Percentiles rank a stretch among this genome's conserved stretches.
Evolutionary conservation across 1,140 invertebrate genomes (phyloP).

Genomic region (Drosophila subobscura): DNA sequence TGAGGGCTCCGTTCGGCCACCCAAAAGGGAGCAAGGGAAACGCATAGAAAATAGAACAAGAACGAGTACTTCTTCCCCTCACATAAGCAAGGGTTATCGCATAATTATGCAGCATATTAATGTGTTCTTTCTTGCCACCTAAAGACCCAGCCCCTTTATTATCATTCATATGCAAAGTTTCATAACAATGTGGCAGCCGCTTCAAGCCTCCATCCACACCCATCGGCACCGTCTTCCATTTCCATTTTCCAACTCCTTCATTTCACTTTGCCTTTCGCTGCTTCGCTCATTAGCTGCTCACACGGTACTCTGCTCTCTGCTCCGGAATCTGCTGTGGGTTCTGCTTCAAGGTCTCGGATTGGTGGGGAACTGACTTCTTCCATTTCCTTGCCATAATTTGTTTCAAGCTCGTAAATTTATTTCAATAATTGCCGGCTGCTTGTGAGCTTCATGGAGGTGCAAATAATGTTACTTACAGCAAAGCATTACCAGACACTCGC

Average conservation of each 20-base stretch:
- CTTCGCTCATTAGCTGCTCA: constrained; percentile 53
- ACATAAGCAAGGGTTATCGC: constrained; percentile 61
- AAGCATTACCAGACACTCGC: constrained; percentile 32
- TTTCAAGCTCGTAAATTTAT: constrained; percentile 59
- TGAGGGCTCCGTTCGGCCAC: too few species aligned
- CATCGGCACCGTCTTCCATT: background rate
- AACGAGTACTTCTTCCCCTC: background rate
- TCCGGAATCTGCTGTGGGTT: background rate
- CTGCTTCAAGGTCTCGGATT: constrained; percentile 6
- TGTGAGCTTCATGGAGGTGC: constrained; percentile 53
- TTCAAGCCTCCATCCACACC: background rate
- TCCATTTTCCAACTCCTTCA: constrained; percentile 23
- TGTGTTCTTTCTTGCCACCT: constrained; percentile 48
- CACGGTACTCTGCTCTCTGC: constrained; percentile 12
- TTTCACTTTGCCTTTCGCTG: constrained; percentile 22
- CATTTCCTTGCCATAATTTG: constrained; percentile 58
- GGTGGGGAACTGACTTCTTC: constrained; percentile 14
- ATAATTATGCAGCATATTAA: constrained; percentile 82
- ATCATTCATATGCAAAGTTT: constrained; percentile 72
- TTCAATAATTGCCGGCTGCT: constrained; percentile 61
- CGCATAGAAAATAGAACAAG: background rate
- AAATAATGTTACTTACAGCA: constrained; percentile 49
- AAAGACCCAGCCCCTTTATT: constrained; percentile 34
- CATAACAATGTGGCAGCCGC: constrained; percentile 49
- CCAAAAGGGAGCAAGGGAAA: background rate